Percentiles rank a stretch among this genome's conserved stretches.
Evolutionary conservation across 2,113 vertebrate genomes (phyloP).

Genomic region (Zosterops lateralis): DNA sequence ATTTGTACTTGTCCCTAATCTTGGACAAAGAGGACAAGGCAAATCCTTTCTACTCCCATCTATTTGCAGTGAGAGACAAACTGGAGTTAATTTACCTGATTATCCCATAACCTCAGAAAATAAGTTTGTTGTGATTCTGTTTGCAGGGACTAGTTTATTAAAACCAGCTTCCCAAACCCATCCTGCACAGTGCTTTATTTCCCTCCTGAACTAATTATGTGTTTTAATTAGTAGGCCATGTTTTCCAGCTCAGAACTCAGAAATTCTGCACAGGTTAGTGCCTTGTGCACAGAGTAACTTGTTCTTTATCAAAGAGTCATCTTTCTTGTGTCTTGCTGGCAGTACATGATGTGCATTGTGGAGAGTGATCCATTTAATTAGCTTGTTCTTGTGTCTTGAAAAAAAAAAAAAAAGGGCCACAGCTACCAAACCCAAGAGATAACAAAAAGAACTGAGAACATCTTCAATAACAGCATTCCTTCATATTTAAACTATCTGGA

Average conservation of each 20-base stretch:
- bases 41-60: neutral
- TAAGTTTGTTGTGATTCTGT: neutral
- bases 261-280: neutral
- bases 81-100: neutral
- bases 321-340: neutral
- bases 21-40: neutral
- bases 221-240: neutral
- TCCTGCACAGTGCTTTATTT: neutral
- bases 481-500: neutral
- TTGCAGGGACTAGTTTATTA: neutral
- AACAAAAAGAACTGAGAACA: neutral
- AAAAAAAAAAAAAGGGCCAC: neutral
- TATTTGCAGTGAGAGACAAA: neutral
- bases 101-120: neutral
- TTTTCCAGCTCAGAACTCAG: neutral
- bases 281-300: neutral
- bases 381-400: neutral
- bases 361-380: constrained; percentile 9
- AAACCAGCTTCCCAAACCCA: neutral
- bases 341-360: neutral
- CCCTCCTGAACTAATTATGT: neutral
- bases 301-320: neutral
- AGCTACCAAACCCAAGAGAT: neutral
- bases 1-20: neutral
- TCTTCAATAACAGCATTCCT: neutral